phyloP scores from a whole-genome alignment of 2,888 invertebrate genomes.

The Alloscopus bannaensis region DNA sequence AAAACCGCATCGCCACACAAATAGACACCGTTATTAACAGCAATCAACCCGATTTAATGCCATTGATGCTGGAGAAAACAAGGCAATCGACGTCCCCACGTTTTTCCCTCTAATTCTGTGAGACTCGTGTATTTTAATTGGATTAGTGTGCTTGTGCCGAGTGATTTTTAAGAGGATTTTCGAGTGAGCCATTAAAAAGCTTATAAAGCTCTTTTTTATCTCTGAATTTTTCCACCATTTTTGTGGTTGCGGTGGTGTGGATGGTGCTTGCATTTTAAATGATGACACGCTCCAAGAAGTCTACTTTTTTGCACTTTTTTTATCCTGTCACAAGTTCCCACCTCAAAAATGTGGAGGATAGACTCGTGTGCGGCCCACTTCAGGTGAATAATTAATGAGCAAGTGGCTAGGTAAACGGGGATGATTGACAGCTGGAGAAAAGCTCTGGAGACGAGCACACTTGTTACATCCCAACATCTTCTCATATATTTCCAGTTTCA shows the following conservation, averaged over 20 bases:
- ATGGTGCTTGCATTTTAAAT: constrained; percentile 17
- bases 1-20: neutral
- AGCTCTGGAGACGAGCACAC: constrained; percentile 65
- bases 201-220: no score
- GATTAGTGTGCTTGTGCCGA: no score
- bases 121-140: no score
- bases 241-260: no score
- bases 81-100: no score
- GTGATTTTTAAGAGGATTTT: no score
- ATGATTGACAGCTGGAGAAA: constrained; percentile 65
- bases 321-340: neutral
- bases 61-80: no score
- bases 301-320: constrained; percentile 2
- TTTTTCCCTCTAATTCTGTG: no score
- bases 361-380: constrained; percentile 15
- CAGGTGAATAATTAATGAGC: constrained; percentile 64
- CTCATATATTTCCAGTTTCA: no score
- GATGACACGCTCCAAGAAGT: constrained; percentile 2
- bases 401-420: constrained; percentile 45
- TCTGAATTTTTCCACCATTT: no score
- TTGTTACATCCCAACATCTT: constrained; percentile 56
- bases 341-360: neutral
- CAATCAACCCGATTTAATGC: constrained; percentile 20
- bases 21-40: constrained; percentile 1
- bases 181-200: no score